Evolutionary conservation across 2,113 vertebrate species (phyloP).

Genomic region (Smithornis capensis): DNA sequence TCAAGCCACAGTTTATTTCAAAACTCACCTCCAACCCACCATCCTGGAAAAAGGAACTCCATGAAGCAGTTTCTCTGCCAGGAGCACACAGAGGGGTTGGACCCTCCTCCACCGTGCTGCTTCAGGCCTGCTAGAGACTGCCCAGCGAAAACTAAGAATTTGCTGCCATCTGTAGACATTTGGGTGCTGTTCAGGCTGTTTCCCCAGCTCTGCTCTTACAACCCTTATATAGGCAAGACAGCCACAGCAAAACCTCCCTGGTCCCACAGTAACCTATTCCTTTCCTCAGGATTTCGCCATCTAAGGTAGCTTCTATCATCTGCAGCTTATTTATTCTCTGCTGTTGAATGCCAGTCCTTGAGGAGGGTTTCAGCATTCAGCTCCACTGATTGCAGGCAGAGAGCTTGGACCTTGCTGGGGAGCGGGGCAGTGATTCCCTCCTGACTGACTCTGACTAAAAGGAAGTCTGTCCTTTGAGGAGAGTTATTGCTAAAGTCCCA

Average conservation of each 20-base stretch:
- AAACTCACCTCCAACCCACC: not conserved
- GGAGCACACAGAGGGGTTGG: accelerated
- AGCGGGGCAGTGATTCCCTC: not conserved
- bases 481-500: not conserved
- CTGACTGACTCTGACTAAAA: not conserved
- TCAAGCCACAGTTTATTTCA: not conserved
- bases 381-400: not conserved
- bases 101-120: not conserved
- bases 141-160: not conserved
- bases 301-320: not conserved
- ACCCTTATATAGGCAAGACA: constrained; percentile 49
- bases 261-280: not conserved
- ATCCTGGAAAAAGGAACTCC: not conserved
- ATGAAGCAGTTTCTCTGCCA: not conserved
- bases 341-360: accelerated
- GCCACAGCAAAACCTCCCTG: not conserved
- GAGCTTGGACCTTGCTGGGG: not conserved
- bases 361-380: not conserved
- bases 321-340: not conserved
- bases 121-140: not conserved
- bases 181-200: not conserved
- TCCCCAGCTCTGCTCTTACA: not conserved
- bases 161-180: constrained; percentile 61
- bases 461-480: not conserved
- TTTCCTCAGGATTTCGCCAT: not conserved